Base-by-base conservation (phyloP, 2,888 invertebrate species). In the Spodoptera littoralis region DNA sequence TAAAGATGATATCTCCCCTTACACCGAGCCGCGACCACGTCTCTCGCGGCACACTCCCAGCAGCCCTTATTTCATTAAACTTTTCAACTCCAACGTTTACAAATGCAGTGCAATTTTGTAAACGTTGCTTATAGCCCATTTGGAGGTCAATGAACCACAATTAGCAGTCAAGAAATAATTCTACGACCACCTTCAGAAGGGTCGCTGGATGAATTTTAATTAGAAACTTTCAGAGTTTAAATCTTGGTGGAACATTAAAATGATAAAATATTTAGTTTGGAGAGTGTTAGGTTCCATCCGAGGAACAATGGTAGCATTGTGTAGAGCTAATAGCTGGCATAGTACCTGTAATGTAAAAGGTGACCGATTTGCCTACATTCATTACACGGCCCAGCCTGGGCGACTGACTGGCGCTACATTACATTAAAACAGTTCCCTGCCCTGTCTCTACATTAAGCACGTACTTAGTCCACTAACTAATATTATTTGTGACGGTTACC, bases 351-450 rank as follows among this genome's bases (percentile, higher is more conserved):
- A 62, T 56, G 52, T 60, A 46, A 48, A 56, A 63, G 49, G 54
- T 62, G 79, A 65, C 82, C 73, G 69, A 73, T 76, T 80, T 77
- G 76, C 80, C 84, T 73, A 82, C 72, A 82, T 81, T 59, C 47
- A 61, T 63, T 65, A 66, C 56, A 45, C 59, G 62, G 57, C 70
- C 61, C 51, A 44, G 70, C 73, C 69, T 55, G 62, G 45, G 50
- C 44, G 53, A 49, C 57, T 18, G 49, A 59, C 42, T 44, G 49
- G 41, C 30, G 41, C 46, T 57, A 36, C 36, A 36, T 6, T 43
- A 12, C 12, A 18, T 24, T 46, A 55, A 45, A 27, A 62, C 45
- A 44, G 51, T 13, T 13, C 44, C 24, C 66, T 48, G 57, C 70
- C 55, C 36, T 36, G 36, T 64, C 63, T 74, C 76, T 71, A 58